Conservation (phyloP, 2,888 invertebrate genomes). For the Cataglyphis livida region DNA sequence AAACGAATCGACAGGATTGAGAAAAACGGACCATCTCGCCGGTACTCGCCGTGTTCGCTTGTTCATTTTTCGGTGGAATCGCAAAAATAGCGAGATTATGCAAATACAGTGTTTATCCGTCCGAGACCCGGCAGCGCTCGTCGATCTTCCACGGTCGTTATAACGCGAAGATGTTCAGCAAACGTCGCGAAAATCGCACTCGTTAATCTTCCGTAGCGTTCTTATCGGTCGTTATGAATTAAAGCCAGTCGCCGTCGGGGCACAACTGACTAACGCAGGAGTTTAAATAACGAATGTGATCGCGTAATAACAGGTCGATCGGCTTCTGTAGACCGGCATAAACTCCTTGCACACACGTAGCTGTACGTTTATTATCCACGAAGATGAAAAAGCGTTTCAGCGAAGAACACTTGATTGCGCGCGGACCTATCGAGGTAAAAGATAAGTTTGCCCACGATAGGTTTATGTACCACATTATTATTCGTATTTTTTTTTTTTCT, state of each 20-base stretch:
- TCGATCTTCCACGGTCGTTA: slow-evolving; percentile 53
- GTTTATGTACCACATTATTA: slow-evolving; percentile 9
- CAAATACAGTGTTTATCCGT: slow-evolving; percentile 55
- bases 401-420: slow-evolving; percentile 13
- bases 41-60: slow-evolving; percentile 22
- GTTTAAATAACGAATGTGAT: slow-evolving; percentile 73
- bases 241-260: slow-evolving; percentile 60
- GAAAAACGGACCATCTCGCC: slow-evolving; percentile 8
- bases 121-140: slow-evolving; percentile 48
- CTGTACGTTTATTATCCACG: slow-evolving; percentile 26
- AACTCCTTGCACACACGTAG: slow-evolving; percentile 11
- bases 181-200: slow-evolving; percentile 62
- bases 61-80: slow-evolving; percentile 53
- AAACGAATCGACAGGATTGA: slow-evolving; percentile 58
- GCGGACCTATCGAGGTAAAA: slow-evolving; percentile 17
- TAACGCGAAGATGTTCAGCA: slow-evolving; percentile 55
- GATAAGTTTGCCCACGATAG: slow-evolving; percentile 9
- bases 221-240: slow-evolving; percentile 61
- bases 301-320: slow-evolving; percentile 77
- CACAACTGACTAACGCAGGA: slow-evolving; percentile 49
- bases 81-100: slow-evolving; percentile 59
- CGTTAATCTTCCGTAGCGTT: slow-evolving; percentile 59
- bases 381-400: slow-evolving; percentile 39
- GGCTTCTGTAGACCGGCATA: slow-evolving; percentile 66
- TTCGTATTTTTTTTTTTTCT: neutral